Evolutionary conservation across 2,888 invertebrate species (phyloP).

Genomic region (Harpalus rufipes): DNA sequence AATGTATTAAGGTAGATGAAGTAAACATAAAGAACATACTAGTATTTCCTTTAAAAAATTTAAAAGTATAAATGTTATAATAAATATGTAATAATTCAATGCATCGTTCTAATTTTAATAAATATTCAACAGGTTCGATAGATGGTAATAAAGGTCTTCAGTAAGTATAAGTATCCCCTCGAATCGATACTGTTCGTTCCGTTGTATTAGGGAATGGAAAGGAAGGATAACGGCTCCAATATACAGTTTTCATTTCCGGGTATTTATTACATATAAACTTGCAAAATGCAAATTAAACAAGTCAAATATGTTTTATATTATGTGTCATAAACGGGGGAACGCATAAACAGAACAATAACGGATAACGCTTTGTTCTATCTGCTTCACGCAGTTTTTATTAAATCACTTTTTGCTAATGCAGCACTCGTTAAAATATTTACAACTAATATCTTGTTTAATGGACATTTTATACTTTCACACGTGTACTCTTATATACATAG

Average conservation of each 20-base stretch:
- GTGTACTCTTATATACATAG: too few relatives aligned
- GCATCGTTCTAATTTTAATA: background rate
- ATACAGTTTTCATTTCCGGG: constrained; percentile 22
- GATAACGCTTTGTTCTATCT: background rate
- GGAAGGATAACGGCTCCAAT: background rate
- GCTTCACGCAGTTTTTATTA: background rate
- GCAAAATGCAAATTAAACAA: constrained; percentile 15
- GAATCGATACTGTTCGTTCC: background rate
- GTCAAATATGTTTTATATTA: constrained; percentile 15
- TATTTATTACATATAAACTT: constrained; percentile 16
- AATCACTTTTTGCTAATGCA: background rate
- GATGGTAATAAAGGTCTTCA: background rate
- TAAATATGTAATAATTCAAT: too few relatives aligned
- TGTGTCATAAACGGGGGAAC: background rate
- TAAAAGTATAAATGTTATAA: too few relatives aligned
- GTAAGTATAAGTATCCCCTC: background rate
- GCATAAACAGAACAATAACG: background rate
- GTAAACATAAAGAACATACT: too few relatives aligned
- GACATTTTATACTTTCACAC: background rate
- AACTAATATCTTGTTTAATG: background rate
- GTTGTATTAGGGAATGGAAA: background rate
- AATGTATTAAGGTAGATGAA: too few relatives aligned
- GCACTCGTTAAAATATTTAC: background rate
- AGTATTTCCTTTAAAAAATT: too few relatives aligned
- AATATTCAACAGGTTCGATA: constrained; percentile 5